A percentile compares a stretch with the other conserved stretches of the same genome.
Evolutionary conservation across 2,888 invertebrate genomes (phyloP).

Genomic region (Hololepta plana): DNA sequence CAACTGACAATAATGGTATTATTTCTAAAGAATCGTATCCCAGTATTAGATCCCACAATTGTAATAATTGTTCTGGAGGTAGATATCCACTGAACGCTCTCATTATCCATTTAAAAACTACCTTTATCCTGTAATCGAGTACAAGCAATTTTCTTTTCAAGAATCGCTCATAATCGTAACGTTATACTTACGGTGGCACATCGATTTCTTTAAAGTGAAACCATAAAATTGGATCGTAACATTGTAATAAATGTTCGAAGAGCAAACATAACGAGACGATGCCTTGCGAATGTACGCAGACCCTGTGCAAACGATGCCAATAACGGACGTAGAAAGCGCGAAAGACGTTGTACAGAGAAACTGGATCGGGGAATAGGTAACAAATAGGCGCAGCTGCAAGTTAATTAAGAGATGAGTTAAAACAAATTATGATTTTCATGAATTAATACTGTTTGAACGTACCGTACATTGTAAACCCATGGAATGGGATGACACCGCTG

Average conservation of each 20-base stretch:
- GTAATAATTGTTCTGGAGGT: constrained; percentile 77
- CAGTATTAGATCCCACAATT: constrained; percentile 83
- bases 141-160: constrained; percentile 1
- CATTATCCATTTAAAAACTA: constrained; percentile 95
- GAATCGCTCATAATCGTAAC: constrained; percentile 2
- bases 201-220: constrained; percentile 75
- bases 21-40: constrained; percentile 88
- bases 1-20: constrained; percentile 67
- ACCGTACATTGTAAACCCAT: constrained; percentile 97
- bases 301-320: constrained; percentile 81
- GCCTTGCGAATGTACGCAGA: constrained; percentile 86
- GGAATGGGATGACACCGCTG: constrained; percentile 88
- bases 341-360: constrained; percentile 75
- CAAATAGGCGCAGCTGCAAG: constrained; percentile 81
- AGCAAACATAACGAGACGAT: constrained; percentile 77
- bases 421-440: constrained; percentile 2
- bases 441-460: no score
- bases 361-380: constrained; percentile 78
- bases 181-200: constrained; percentile 70
- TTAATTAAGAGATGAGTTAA: neutral
- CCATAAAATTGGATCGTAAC: constrained; percentile 80
- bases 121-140: constrained; percentile 46
- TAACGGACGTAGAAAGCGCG: constrained; percentile 80
- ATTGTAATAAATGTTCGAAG: constrained; percentile 78
- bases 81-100: constrained; percentile 89